Evolutionary conservation across 1,140 invertebrate genomes (phyloP).

Genomic region (Drosophila busckii): DNA sequence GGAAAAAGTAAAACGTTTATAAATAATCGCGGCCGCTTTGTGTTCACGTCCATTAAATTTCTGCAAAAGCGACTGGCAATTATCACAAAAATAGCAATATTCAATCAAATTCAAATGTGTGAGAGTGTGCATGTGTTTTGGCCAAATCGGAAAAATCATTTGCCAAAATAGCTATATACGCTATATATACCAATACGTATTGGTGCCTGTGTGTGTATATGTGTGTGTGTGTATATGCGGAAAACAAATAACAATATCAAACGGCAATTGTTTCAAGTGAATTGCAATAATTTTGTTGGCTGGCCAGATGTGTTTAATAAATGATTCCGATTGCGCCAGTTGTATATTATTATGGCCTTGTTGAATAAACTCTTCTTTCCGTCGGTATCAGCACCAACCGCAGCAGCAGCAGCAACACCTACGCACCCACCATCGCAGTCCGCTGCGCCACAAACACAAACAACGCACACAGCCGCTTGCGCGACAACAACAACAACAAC

Average conservation of each 20-base stretch:
- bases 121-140: constrained; percentile 20
- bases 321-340: constrained; percentile 65
- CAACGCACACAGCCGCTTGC: constrained; percentile 8
- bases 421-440: constrained; percentile 29
- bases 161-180: constrained; percentile 45
- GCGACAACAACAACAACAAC: constrained; percentile 9
- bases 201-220: neutral
- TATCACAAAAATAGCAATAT: constrained; percentile 56
- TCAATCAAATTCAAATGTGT: constrained; percentile 54
- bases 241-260: constrained; percentile 5
- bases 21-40: neutral
- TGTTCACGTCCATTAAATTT: constrained; percentile 14
- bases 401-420: constrained; percentile 32
- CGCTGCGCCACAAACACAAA: constrained; percentile 19
- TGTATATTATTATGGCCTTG: constrained; percentile 76
- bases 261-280: constrained; percentile 43
- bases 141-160: constrained; percentile 55
- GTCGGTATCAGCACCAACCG: constrained; percentile 55
- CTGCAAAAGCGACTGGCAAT: constrained; percentile 23
- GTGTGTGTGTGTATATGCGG: constrained; percentile 11
- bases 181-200: constrained; percentile 3
- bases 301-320: constrained; percentile 74
- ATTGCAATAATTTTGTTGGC: constrained; percentile 37
- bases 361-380: constrained; percentile 78
- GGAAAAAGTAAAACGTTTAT: constrained; percentile 23